Base-by-base conservation (phyloP, 2,797 vertebrate genomes). In the Apodemus agrarius region DNA sequence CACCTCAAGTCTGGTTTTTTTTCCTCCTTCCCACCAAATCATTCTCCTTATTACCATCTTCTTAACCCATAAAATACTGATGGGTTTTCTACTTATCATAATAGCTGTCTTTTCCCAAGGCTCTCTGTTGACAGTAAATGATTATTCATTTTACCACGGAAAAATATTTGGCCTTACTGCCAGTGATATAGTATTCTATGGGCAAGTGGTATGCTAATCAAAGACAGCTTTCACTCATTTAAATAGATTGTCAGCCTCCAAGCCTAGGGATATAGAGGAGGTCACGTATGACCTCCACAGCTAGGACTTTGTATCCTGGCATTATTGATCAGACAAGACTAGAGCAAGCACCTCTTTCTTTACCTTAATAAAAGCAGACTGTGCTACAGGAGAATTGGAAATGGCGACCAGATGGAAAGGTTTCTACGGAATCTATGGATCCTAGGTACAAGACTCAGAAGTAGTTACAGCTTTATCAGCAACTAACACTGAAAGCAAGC, bases 321-420 rank as follows among this genome's bases (percentile, higher is more conserved):
- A 49, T 84, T 94, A 97, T 59, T 85, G 92, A 95, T 86, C 92
- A 97, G 61, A 5, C 69, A 93, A 63, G 76, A 90, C 78, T 67
- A 90, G 6, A 95, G 92, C 92, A 90, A 92, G 85, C 61, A 81
- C 59, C 69, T 75, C 79, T 91, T 84, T 95, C 83, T 89, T 14
- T 63, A 80, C 75, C 69, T 87, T 59, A 78, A 95, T 91, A 97
- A 96, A 96, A 95, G 82, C 89, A 96, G 72, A 76, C 76, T 97
- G 74, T 89, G 0, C 81, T 84, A 65, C 94, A 94, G 86, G 86
- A 95, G 97, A 98, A 94, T 75, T 93, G 90, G 90, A 89, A 82
- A 84, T 24, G 49, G 46, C 14, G 76, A 63, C 17, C 54, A 78
- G 59, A 40, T 40, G 61, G 91, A 90, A 96, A 94, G 22, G 67